A percentile compares a stretch with the other conserved stretches of the same genome.
Evolutionary conservation across 2,113 vertebrate genomes (phyloP).

Genomic region (Hystrix cristata): DNA sequence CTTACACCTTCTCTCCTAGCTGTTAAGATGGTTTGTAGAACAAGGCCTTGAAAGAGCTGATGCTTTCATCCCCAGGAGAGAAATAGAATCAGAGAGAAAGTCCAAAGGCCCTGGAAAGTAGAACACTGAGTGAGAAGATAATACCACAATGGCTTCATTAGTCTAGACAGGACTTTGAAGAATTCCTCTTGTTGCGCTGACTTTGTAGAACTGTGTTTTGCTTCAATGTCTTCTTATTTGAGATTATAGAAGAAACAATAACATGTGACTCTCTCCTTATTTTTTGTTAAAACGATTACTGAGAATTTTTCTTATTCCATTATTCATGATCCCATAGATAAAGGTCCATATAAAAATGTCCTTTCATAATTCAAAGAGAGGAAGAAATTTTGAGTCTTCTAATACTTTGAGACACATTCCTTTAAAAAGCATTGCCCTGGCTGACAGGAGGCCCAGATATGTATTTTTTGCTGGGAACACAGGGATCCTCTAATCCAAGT

Average conservation of each 20-base stretch:
- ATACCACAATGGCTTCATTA: background rate
- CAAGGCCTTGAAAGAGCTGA: slow-evolving; percentile 7
- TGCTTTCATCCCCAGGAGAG: background rate
- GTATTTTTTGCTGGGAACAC: background rate
- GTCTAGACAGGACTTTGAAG: background rate
- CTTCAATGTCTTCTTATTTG: background rate
- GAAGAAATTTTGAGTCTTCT: slow-evolving; percentile 34
- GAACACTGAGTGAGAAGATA: background rate
- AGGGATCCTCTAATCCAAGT: background rate
- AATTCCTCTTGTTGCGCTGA: background rate
- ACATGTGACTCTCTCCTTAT: background rate
- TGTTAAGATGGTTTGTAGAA: background rate
- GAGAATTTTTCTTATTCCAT: background rate
- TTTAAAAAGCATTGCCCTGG: background rate
- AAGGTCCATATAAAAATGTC: background rate
- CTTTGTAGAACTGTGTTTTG: background rate
- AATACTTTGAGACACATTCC: background rate
- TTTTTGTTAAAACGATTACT: background rate
- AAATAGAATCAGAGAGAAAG: background rate
- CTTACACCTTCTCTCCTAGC: background rate
- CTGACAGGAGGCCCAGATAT: background rate
- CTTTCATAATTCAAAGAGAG: slow-evolving; percentile 12
- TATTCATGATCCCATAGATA: background rate
- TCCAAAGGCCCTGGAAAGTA: slow-evolving; percentile 4
- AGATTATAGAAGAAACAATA: background rate